A percentile compares a stretch with the other conserved stretches of the same genome.
Evolutionary conservation across 2,888 invertebrate genomes (phyloP).

Genomic region (Chironomus tentans): DNA sequence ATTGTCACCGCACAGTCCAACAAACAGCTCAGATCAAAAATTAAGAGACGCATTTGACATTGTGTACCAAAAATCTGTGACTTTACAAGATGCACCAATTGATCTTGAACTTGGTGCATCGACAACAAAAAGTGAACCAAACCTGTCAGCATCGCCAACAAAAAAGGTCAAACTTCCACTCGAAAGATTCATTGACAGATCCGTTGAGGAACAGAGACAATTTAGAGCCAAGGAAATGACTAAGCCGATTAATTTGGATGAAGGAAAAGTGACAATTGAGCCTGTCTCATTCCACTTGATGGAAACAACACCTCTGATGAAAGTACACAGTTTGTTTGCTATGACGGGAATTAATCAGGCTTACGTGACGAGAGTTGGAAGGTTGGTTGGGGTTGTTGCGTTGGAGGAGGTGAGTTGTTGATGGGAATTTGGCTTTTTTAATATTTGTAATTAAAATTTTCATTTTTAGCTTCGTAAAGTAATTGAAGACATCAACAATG

Average conservation of each 20-base stretch:
- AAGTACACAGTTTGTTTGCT: constrained; percentile 95
- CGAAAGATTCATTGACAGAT: constrained; percentile 75
- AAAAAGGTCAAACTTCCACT: constrained; percentile 85
- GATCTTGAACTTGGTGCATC: constrained; percentile 50
- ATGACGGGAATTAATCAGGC: constrained; percentile 95
- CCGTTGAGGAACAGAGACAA: constrained; percentile 78
- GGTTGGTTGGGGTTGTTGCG: constrained; percentile 90
- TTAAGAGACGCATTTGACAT: constrained; percentile 84
- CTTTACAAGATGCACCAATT: constrained; percentile 68
- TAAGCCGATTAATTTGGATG: constrained; percentile 64
- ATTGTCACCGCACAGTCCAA: constrained; percentile 49
- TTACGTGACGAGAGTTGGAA: constrained; percentile 93
- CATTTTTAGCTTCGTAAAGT: constrained; percentile 64
- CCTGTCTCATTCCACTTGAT: constrained; percentile 97
- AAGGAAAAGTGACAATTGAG: constrained; percentile 62
- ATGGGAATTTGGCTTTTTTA: too few species aligned
- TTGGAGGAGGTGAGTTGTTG: constrained; percentile 67
- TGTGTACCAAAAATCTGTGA: constrained; percentile 78
- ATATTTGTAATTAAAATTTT: too few species aligned
- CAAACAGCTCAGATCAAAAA: constrained; percentile 69
- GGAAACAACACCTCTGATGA: constrained; percentile 83
- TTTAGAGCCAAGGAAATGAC: constrained; percentile 93
- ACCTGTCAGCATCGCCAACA: constrained; percentile 51
- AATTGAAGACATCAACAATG: constrained; percentile 82
- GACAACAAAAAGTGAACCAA: constrained; percentile 40